Conservation (phyloP, 2,888 invertebrate genomes). For the Neria commutata region DNA sequence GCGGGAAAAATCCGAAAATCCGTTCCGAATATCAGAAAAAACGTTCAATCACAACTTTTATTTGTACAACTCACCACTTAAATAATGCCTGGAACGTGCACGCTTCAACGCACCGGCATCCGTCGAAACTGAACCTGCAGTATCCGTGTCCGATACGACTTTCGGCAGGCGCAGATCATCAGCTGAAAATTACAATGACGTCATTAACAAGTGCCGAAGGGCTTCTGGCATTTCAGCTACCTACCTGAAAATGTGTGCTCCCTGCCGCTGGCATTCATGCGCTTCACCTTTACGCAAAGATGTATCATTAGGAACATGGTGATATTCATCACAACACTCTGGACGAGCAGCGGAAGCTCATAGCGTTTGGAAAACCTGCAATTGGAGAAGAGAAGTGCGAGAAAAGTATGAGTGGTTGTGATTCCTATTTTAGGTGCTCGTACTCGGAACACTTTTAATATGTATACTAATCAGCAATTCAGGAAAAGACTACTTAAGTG, state of each 20-base stretch:
- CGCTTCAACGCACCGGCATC: constrained; percentile 54
- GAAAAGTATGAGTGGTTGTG: no score
- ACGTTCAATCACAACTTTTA: no score
- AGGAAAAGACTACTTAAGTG: no score
- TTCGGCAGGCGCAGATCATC: constrained; percentile 60
- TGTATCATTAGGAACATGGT: constrained; percentile 97
- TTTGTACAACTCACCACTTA: constrained; percentile 58
- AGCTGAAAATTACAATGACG: no score
- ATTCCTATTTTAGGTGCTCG: no score
- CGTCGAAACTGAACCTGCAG: constrained; percentile 50
- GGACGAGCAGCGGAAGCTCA: constrained; percentile 91
- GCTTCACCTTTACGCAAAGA: constrained; percentile 85
- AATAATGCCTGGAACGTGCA: constrained; percentile 59
- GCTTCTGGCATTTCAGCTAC: constrained; percentile 27
- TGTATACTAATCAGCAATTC: no score
- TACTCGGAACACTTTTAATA: no score
- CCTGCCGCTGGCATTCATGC: constrained; percentile 67
- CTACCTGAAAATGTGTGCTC: constrained; percentile 86
- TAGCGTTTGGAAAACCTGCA: constrained; percentile 96
- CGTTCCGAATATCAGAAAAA: neutral
- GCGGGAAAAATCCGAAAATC: no score
- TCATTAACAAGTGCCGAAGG: no score
- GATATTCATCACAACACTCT: constrained; percentile 96
- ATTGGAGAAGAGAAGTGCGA: neutral
- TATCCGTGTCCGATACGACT: constrained; percentile 57